phyloP scores from a whole-genome alignment of 1,140 invertebrate species.

The Homarus americanus region DNA sequence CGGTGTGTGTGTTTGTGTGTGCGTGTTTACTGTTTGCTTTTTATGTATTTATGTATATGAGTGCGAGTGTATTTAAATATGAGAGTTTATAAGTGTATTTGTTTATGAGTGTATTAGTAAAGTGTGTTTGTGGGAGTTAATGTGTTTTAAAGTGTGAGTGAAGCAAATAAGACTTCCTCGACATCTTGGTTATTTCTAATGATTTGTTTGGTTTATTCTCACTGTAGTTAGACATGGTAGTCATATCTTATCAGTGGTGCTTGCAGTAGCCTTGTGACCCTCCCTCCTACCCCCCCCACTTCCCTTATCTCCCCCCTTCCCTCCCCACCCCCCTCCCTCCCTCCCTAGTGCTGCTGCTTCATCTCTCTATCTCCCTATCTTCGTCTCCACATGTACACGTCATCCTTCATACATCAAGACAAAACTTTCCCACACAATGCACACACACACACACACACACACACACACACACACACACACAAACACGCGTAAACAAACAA shows the following conservation, averaged over 20 bases:
- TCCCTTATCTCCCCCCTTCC: neutral
- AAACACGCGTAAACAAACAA: too few species aligned
- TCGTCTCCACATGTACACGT: neutral
- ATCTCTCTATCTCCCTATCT: neutral
- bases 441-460: neutral
- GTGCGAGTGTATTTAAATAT: too few species aligned
- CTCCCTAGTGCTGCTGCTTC: neutral
- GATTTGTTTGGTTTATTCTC: too few species aligned
- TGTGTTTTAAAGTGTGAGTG: neutral
- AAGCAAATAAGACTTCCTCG: too few species aligned
- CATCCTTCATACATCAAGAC: neutral
- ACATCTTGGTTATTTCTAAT: too few species aligned
- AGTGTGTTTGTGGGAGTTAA: neutral
- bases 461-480: too few species aligned
- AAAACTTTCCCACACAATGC: neutral
- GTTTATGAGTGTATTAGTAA: neutral
- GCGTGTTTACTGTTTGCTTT: too few species aligned
- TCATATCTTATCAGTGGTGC: neutral
- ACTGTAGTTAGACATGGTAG: neutral
- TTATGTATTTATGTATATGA: too few species aligned
- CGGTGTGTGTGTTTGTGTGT: too few species aligned
- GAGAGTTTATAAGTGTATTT: neutral
- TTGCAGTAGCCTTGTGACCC: neutral
- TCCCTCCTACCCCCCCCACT: neutral
- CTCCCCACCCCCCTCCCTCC: neutral